Percentiles rank a stretch among this genome's conserved stretches.
Conservation (phyloP, 2,113 vertebrate species). For the Epinephelus lanceolatus region DNA sequence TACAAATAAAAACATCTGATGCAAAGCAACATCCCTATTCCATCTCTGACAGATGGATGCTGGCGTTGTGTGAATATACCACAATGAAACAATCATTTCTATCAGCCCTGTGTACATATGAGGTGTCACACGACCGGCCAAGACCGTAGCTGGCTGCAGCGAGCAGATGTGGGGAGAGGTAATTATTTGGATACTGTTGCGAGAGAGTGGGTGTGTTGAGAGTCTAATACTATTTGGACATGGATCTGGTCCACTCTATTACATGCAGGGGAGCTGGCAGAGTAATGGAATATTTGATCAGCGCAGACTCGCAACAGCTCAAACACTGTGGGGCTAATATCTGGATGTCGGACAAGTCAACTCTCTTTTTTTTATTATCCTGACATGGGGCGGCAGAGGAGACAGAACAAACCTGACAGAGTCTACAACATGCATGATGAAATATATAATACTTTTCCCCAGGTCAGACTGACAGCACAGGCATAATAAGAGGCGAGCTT, state of each 20-base stretch:
- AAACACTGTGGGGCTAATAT: slow-evolving; percentile 52
- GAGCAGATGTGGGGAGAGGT: slow-evolving; percentile 56
- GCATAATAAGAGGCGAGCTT: not conserved
- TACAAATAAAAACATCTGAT: not conserved
- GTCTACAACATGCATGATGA: not conserved
- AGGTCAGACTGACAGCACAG: slow-evolving; percentile 14
- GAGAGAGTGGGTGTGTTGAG: slow-evolving; percentile 59
- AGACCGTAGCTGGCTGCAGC: slow-evolving; percentile 20
- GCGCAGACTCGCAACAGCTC: slow-evolving; percentile 45
- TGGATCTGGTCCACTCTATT: slow-evolving; percentile 74
- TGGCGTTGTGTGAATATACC: slow-evolving; percentile 13
- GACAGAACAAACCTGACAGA: slow-evolving; percentile 9
- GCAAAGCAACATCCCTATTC: slow-evolving; percentile 16
- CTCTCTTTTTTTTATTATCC: not conserved
- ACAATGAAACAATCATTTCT: slow-evolving; percentile 45
- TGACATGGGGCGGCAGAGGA: not conserved
- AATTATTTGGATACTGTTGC: slow-evolving; percentile 69
- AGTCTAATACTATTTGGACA: slow-evolving; percentile 72
- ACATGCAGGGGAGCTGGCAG: slow-evolving; percentile 54
- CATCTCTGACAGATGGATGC: slow-evolving; percentile 33
- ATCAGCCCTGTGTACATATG: slow-evolving; percentile 40
- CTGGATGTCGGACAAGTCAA: slow-evolving; percentile 37
- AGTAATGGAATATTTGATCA: slow-evolving; percentile 79
- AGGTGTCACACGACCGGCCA: slow-evolving; percentile 40
- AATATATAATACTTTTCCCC: not conserved